Conservation (phyloP, 2,113 vertebrate genomes). For the Cynopterus brachyotis region DNA sequence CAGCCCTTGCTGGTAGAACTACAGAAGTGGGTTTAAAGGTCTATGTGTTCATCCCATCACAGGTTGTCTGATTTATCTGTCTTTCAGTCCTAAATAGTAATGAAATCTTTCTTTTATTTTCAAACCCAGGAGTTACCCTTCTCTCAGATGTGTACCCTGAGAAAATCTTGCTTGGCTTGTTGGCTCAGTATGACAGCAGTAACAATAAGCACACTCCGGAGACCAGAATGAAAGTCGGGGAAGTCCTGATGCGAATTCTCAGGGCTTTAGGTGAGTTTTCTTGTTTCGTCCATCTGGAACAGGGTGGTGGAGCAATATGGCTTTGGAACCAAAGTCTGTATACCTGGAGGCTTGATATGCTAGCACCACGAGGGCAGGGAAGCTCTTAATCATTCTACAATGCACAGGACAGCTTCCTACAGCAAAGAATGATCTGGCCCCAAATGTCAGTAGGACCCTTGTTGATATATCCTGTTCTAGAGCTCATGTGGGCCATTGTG, state of each 20-base stretch:
- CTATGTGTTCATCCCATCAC: neutral
- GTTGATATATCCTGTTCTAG: neutral
- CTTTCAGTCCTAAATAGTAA: constrained; percentile 14
- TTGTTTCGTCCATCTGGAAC: neutral
- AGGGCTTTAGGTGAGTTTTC: constrained; percentile 90
- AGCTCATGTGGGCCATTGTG: neutral
- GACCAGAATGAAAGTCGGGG: constrained; percentile 94
- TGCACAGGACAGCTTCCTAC: neutral
- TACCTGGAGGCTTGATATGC: neutral
- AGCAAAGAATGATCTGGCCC: neutral
- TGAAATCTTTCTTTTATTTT: neutral
- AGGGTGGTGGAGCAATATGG: neutral
- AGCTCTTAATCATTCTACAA: neutral
- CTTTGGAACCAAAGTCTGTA: neutral
- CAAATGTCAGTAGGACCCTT: neutral
- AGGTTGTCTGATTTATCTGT: neutral
- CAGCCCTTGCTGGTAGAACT: neutral
- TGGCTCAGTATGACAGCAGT: constrained; percentile 84
- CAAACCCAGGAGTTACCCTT: constrained; percentile 85
- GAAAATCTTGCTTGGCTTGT: constrained; percentile 87
- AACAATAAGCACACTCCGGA: constrained; percentile 68
- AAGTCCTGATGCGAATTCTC: constrained; percentile 93
- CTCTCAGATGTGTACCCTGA: constrained; percentile 90
- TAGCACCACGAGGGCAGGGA: neutral
- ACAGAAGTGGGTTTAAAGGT: neutral